Evolutionary conservation across 1,140 invertebrate species (phyloP), one percentile per base, ranked within the genome.

Genomic region (Megathymus violae): DNA sequence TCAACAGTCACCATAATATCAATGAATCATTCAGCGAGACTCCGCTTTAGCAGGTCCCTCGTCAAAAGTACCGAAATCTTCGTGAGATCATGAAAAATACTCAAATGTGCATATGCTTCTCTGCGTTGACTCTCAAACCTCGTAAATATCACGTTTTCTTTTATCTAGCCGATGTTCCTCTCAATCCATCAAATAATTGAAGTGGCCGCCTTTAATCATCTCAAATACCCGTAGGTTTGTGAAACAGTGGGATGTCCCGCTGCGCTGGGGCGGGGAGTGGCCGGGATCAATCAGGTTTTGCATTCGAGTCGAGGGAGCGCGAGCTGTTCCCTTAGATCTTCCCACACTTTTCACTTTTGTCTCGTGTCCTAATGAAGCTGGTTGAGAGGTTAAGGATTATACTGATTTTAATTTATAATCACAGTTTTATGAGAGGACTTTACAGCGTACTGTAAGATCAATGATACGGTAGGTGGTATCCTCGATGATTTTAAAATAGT

Each of bases 191-290:
- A 25, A 58, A 58, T 44, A 58, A 58, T 58, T 44, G 43, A 43
- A 58, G 52, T 58, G 52, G 14, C 41, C 13, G 27, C 52, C 52
- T 58, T 58, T 58, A 58, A 58, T 58, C 52, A 56, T 56, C 10
- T 43, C 40, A 56, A 56, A 56, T 56, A 56, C 40, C 52, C 22
- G 40, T 54, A 43, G 51, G 22, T 54, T 54, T 25, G 38, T 41
- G 51, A 56, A 56, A 44, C 52, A 56, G 22, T 56, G 40, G 52
- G 51, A 56, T 56, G 14, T 27, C 52, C 52, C 52, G 52, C 52
- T 56, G 52, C 1, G 52, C 15, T 44, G 52, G 52, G 52, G 52
- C 19, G 0, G 17, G 16, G 47, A 50, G 50, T 14, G 50, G 17
- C 17, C 0, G 13, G 36, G 17, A 16, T 56, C 52, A 43, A 44